Conservation (phyloP, 2,888 invertebrate genomes). For the Hermaeophaga mercurialis region DNA sequence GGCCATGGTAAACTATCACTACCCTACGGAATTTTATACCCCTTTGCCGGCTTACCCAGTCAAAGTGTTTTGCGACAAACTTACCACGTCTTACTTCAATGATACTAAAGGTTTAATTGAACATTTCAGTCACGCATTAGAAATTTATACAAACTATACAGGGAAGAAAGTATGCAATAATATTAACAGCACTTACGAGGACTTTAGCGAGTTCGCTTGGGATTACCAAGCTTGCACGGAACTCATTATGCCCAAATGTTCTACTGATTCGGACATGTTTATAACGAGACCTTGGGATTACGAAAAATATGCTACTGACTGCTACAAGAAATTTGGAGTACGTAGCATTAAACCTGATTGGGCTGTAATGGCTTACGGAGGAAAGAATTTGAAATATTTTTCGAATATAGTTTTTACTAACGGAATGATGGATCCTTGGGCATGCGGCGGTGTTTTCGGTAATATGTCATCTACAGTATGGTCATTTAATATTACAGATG, state of each 20-base stretch:
- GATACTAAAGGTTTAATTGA: constrained; percentile 58
- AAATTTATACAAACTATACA: constrained; percentile 82
- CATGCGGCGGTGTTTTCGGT: constrained; percentile 78
- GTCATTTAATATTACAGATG: constrained; percentile 77
- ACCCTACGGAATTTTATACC: constrained; percentile 79
- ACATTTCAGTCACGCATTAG: constrained; percentile 71
- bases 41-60: constrained; percentile 88
- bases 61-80: constrained; percentile 64
- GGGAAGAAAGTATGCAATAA: constrained; percentile 74
- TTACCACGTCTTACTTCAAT: constrained; percentile 49
- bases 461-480: constrained; percentile 69
- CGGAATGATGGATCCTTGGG: constrained; percentile 87
- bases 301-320: constrained; percentile 67
- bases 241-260: constrained; percentile 93
- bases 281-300: constrained; percentile 77
- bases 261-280: constrained; percentile 78
- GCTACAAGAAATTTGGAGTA: constrained; percentile 68
- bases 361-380: constrained; percentile 80
- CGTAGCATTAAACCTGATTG: constrained; percentile 65
- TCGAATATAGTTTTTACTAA: constrained; percentile 82
- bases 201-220: constrained; percentile 76
- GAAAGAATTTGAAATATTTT: constrained; percentile 68
- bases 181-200: constrained; percentile 62
- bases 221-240: constrained; percentile 92
- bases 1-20: constrained; percentile 97